Evolutionary conservation across 2,888 invertebrate genomes (phyloP).

Genomic region (Drosophila infuscata): DNA sequence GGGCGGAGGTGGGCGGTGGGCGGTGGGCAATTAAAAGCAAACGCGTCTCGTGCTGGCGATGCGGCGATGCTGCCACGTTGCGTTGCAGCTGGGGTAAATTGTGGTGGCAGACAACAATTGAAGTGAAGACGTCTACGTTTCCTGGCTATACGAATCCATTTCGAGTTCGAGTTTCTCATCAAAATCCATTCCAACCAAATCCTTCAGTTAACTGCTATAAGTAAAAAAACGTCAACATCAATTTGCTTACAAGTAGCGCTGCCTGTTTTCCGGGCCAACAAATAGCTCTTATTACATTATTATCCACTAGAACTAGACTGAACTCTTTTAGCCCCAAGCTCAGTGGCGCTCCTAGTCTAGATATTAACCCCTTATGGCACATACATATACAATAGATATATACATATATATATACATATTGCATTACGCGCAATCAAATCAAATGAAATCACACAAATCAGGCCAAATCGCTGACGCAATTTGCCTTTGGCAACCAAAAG

Average conservation of each 20-base stretch:
- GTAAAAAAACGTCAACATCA: background rate
- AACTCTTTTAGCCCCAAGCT: constrained; percentile 2
- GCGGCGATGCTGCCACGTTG: constrained; percentile 7
- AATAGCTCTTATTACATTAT: background rate
- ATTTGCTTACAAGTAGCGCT: background rate
- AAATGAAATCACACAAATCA: constrained; percentile 77
- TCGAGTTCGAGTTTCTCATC: background rate
- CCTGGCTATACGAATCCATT: background rate
- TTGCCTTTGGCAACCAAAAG: constrained; percentile 53
- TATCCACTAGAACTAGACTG: background rate
- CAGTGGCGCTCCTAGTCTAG: constrained; percentile 2
- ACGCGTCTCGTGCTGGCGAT: constrained; percentile 33
- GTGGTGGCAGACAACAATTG: constrained; percentile 40
- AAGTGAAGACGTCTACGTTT: constrained; percentile 61
- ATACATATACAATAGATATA: constrained; percentile 5
- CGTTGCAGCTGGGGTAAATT: background rate
- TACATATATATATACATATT: constrained; percentile 19
- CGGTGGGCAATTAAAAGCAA: constrained; percentile 59
- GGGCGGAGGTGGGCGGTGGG: background rate
- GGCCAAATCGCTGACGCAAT: constrained; percentile 73
- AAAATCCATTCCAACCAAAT: background rate
- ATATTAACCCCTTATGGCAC: background rate
- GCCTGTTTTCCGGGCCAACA: background rate
- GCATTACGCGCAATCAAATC: constrained; percentile 71
- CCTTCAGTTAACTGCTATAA: background rate